These are phyloP conservation scores for Tipula vernalis DNA, from an alignment of 2,888 invertebrate species.

Conservation along the genomic window DNA sequence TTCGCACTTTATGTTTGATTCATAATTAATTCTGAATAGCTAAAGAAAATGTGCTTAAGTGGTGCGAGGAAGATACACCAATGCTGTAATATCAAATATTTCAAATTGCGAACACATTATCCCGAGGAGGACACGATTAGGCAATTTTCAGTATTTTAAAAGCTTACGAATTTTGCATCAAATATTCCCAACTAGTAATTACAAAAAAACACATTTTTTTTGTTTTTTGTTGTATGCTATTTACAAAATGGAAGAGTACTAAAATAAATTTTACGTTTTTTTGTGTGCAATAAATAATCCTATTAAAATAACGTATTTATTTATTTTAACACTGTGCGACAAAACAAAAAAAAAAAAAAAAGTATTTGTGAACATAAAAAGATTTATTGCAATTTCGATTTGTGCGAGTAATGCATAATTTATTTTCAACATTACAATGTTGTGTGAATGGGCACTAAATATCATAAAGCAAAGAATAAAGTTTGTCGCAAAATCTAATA, in stretches of 20 bases:
- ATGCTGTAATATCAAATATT: too few relatives aligned
- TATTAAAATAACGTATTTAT: neutral
- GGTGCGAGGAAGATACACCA: too few relatives aligned
- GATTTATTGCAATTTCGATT: neutral
- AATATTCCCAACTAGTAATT: too few relatives aligned
- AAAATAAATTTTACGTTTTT: neutral
- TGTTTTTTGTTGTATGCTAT: neutral
- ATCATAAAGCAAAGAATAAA: neutral
- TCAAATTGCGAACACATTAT: too few relatives aligned
- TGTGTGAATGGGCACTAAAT: neutral
- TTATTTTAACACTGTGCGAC: neutral
- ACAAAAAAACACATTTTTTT: too few relatives aligned
- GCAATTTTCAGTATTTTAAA: too few relatives aligned
- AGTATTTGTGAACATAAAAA: neutral
- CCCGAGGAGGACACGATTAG: too few relatives aligned
- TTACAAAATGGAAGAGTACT: neutral
- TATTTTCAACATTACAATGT: neutral
- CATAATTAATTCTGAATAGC: too few relatives aligned
- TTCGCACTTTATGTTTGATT: too few relatives aligned
- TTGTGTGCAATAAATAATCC: neutral
- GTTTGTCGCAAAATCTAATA: neutral
- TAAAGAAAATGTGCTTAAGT: too few relatives aligned
- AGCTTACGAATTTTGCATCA: too few relatives aligned
- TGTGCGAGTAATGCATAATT: neutral
- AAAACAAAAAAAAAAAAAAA: neutral